Evolutionary conservation across 2,888 invertebrate species (phyloP).

Genomic region (Diploptera punctata): DNA sequence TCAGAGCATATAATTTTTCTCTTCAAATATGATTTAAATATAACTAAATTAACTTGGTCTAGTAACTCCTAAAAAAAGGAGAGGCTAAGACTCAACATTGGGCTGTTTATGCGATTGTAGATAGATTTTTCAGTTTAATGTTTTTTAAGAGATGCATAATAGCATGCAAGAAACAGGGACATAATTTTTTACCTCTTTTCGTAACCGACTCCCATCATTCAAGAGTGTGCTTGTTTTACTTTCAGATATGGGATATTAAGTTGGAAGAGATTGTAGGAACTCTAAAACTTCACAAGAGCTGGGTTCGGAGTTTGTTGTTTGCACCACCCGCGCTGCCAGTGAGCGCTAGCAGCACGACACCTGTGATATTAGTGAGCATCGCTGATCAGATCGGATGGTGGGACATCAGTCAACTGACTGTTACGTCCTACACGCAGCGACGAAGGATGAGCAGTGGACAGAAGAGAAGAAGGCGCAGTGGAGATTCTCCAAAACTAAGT

Average conservation of each 20-base stretch:
- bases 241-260: constrained; percentile 61
- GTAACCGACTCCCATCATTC: too few relatives aligned
- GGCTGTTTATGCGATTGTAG: too few relatives aligned
- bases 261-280: constrained; percentile 54
- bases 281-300: constrained; percentile 61
- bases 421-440: background rate
- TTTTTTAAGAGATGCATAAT: too few relatives aligned
- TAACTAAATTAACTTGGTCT: too few relatives aligned
- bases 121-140: too few relatives aligned
- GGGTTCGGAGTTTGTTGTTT: constrained; percentile 61
- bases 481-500: background rate
- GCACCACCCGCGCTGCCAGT: constrained; percentile 56
- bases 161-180: too few relatives aligned
- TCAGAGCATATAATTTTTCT: too few relatives aligned
- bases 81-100: too few relatives aligned
- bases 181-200: too few relatives aligned
- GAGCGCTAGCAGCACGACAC: constrained; percentile 51
- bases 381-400: constrained; percentile 67
- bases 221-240: too few relatives aligned
- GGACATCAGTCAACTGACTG: constrained; percentile 56
- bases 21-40: too few relatives aligned
- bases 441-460: background rate
- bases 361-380: constrained; percentile 62
- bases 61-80: too few relatives aligned
- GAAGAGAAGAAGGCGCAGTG: background rate